Percentiles rank a stretch among this genome's conserved stretches.
Conservation (phyloP, 1,140 invertebrate genomes). For the Sarcophaga peregrina region DNA sequence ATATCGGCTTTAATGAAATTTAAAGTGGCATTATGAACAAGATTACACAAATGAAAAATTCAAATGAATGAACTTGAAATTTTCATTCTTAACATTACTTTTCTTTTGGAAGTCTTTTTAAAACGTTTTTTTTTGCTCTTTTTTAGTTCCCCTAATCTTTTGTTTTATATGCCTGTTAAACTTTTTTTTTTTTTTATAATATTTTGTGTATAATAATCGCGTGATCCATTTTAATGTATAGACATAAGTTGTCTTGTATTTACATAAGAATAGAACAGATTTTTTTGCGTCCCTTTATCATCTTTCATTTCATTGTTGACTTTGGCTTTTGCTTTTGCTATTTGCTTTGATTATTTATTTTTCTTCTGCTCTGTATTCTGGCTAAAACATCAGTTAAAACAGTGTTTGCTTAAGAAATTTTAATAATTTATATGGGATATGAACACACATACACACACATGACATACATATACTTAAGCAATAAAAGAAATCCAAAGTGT, state of each 20-base stretch:
- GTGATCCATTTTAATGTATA: too few relatives aligned
- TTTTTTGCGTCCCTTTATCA: not conserved
- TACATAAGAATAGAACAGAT: not conserved
- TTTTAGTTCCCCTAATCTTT: too few relatives aligned
- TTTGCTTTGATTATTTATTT: not conserved
- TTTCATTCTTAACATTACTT: too few relatives aligned
- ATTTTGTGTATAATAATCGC: too few relatives aligned
- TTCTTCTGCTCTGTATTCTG: not conserved
- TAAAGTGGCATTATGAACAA: too few relatives aligned
- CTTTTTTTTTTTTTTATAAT: too few relatives aligned
- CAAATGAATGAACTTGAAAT: too few relatives aligned
- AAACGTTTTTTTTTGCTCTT: too few relatives aligned
- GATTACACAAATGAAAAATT: too few relatives aligned
- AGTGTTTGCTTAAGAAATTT: not conserved
- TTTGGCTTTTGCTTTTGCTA: slow-evolving; percentile 1
- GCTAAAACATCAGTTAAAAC: not conserved
- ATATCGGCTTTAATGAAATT: too few relatives aligned
- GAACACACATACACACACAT: not conserved
- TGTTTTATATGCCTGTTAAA: too few relatives aligned
- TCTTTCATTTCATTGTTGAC: not conserved
- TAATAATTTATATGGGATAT: slow-evolving; percentile 17
- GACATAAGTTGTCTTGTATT: not conserved
- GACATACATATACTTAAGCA: not conserved
- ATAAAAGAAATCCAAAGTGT: not conserved
- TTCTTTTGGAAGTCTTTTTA: too few relatives aligned